These are phyloP conservation scores for Eremobia ochroleuca DNA, from an alignment of 2,888 invertebrate genomes.

Conservation along the genomic window DNA sequence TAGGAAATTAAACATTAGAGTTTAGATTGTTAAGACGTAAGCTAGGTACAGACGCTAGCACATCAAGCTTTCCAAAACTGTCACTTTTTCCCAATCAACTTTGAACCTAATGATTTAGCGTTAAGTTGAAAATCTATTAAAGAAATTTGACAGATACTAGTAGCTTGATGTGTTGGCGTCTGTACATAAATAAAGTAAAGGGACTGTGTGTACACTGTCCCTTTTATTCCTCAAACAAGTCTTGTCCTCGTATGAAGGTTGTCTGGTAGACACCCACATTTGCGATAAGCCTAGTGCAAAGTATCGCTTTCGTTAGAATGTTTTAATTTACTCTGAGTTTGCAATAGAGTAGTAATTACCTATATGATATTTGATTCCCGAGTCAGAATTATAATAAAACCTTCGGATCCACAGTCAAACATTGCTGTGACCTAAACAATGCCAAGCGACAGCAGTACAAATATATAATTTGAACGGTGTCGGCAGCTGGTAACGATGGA, in stretches of 20 bases:
- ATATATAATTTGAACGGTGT: constrained; percentile 87
- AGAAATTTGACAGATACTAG: too few relatives aligned
- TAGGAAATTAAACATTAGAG: not conserved
- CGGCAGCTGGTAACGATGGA: constrained; percentile 80
- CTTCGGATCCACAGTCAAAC: constrained; percentile 54
- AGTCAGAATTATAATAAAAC: constrained; percentile 5
- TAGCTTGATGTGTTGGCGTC: too few relatives aligned
- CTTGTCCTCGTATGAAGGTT: not conserved
- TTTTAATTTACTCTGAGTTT: not conserved
- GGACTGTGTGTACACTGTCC: not conserved
- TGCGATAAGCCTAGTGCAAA: not conserved
- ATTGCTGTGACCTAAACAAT: constrained; percentile 73
- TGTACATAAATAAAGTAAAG: not conserved
- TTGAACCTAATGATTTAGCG: too few relatives aligned
- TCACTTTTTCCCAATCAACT: too few relatives aligned
- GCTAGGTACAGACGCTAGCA: not conserved
- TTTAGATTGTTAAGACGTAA: not conserved
- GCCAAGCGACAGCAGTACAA: constrained; percentile 76
- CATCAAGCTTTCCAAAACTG: too few relatives aligned
- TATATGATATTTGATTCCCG: not conserved
- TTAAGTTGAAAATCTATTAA: too few relatives aligned
- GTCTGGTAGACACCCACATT: not conserved
- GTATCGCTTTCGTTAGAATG: not conserved
- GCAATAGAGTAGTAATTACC: not conserved
- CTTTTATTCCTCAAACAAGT: not conserved